Evolutionary conservation across 2,113 vertebrate genomes (phyloP), one percentile per base, ranked within the genome.

Genomic region (Perca fluviatilis): DNA sequence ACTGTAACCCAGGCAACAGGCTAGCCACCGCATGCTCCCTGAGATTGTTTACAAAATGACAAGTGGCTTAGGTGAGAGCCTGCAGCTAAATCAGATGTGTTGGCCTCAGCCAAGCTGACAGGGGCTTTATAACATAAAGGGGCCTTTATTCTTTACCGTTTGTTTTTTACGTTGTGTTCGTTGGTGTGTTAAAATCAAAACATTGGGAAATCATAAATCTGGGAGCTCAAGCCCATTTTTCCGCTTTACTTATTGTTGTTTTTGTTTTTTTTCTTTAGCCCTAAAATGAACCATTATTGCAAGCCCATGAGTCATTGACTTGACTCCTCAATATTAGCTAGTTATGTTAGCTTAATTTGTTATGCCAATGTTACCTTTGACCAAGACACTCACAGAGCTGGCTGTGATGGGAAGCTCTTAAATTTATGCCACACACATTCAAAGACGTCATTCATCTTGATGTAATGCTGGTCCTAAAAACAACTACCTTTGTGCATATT

Each of bases 1-100:
- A 86, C 92, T 87, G 90, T 94, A 92, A 93, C 92, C 92, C 51
- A 69, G 93, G 92, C 88, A 94, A 94, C 93, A 84, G 82, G 51
- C 82, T 77, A 46, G 47, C 66, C 33, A 82, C 86, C 77, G 77
- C 83, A 87, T 86, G 83, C 70, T 88, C 63, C 74, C 49, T 80
- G 66, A 88, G 77, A 91, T 88, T 94, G 88, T 91, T 91, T 88
- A 86, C 92, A 82, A 91, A 92, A 92, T 92, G 89, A 87, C 78
- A 79, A 79, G 88, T 86, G 74, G 78, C 83, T 85, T 50, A 87
- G 77, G 65, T 82, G 57, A 77, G 62, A 77, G 68, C 60, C 27
- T 62, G 84, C 76, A 65, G 66, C 57, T 74, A 66, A 72, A 85
- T 77, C 86, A 84, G 66, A 88, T 69, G 71, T 65, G 33, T 80